Evolutionary conservation across 2,888 invertebrate genomes (phyloP), one percentile per base, ranked within the genome.

Genomic region (Brachyptera risi): DNA sequence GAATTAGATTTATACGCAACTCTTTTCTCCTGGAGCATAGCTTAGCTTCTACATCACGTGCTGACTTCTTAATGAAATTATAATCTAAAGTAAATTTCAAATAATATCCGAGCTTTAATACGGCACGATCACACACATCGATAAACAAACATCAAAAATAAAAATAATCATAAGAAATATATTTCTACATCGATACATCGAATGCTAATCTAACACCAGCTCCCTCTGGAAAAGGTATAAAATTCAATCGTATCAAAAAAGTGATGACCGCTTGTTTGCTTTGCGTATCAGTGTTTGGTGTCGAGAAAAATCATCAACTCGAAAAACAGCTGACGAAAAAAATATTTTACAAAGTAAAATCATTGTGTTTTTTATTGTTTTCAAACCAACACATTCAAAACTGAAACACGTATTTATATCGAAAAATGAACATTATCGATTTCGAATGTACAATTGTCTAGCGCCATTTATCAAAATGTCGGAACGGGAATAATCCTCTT

Each of bases 221-320:
- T 54, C 54, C 54, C 54, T 62, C 74, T 78, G 79, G 79, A 78
- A 79, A 79, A 79, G 79, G 79, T 79, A 79, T 79, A 79, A 79
- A 79, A 79, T 78, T 73, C 68, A 26, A 59, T 61, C 51, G 50
- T 42, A 58, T 58, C 24, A 50, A 31, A 60, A n/a, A 61, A 61
- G 57, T 35, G 51, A 37, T 40, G 23, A 40, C 15, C 42, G 35
- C 42, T 19, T 38, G 44, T 3, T 21, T 17, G 7, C 31, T 31
- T 5, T 31, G 31, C 11, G 31, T 47, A 9, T 54, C 21, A 21
- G 35, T 54, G 37, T 54, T 37, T 54, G 44, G 21, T 19, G 11
- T 31, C 21, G 47, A 47, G 24, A n/a, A 2, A 60, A 54, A 56
- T 42, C 11, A 15, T 58, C 23, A 40, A 44, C 60, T 17, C 42